phyloP scores from a whole-genome alignment of 2,888 invertebrate species.

The Callyntrura guangdongensis region DNA sequence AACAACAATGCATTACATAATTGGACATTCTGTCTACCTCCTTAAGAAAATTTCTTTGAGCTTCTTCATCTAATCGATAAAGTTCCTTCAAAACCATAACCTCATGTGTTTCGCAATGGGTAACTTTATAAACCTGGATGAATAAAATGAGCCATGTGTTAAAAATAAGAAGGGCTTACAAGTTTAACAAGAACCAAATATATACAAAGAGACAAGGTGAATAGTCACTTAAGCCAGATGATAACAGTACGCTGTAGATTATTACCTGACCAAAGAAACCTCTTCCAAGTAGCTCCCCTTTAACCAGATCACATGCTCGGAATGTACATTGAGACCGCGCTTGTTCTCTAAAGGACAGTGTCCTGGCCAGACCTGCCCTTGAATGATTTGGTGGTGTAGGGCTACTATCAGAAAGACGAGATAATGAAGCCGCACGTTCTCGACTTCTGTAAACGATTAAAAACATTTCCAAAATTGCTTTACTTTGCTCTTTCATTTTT shows the following conservation, averaged over 20 bases:
- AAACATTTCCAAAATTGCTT: conserved; percentile 22
- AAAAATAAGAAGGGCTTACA: not conserved
- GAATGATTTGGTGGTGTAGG: conserved; percentile 83
- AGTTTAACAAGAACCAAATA: not conserved
- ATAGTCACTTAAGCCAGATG: no score
- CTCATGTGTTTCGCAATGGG: conserved; percentile 95
- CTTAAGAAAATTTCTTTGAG: conserved; percentile 97
- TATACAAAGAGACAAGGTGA: no score
- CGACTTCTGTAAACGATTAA: conserved; percentile 78
- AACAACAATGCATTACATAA: not conserved
- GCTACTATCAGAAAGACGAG: conserved; percentile 86
- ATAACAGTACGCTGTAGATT: not conserved
- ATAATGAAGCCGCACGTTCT: conserved; percentile 84
- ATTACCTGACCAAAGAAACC: conserved; percentile 96
- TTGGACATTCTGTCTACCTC: conserved; percentile 88
- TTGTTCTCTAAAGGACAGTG: conserved; percentile 94
- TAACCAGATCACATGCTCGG: conserved; percentile 95
- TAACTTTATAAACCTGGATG: conserved; percentile 92
- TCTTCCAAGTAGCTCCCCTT: conserved; percentile 94
- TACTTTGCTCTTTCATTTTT: not conserved
- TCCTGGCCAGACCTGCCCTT: conserved; percentile 90
- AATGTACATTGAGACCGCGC: conserved; percentile 92
- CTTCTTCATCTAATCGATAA: conserved; percentile 96
- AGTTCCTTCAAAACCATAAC: conserved; percentile 98
- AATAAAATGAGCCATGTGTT: conserved; percentile 63